Base-by-base conservation (phyloP, 2,113 vertebrate genomes). In the Orycteropus afer region DNA sequence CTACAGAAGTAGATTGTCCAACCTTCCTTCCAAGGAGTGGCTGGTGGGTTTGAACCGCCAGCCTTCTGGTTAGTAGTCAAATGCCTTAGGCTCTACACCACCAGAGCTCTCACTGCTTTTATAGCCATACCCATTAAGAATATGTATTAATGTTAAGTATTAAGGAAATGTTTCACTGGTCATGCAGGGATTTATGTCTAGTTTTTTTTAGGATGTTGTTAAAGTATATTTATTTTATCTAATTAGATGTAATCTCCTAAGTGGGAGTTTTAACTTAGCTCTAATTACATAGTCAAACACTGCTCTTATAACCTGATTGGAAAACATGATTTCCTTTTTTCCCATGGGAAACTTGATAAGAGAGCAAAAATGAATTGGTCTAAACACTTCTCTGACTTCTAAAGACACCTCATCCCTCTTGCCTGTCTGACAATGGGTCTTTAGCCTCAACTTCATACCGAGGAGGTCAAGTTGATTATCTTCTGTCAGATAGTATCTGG, bases 271-370 rank as follows among this genome's bases (percentile, higher is more conserved):
- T 92, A 85, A 85, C 20, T 69, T 76, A 47, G 59, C 42, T 78
- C 23, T 96, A 93, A 97, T 97, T 95, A 89, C 69, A 51, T 47
- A 77, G 49, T 34, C 34, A 88, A 67, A 82, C 45, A 74, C 55
- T 55, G 79, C 53, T 96, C 22, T 92, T 74, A 9, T n/a, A 91
- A 91, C 10, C 61, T 74, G 78, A 90, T 79, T 74, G 73, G 80
- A 87, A 94, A 95, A 71, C 20, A 49, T 0, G 76, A 67, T 77
- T 84, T 25, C 34, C 20, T 49, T 73, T n/a, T 37, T 47, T 18
- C 90, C 67, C 89, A 23, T 80, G 95, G 92, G 93, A 97, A 96
- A 93, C 51, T 25, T 15, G 73, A 63, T 86, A 47, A 3, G 10
- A 80, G 49, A 80, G 40, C 2, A 76, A 80, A 11, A 17, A 4